phyloP scores from a whole-genome alignment of 92 coral and sea anemone species.

The Palythoa grandis region DNA sequence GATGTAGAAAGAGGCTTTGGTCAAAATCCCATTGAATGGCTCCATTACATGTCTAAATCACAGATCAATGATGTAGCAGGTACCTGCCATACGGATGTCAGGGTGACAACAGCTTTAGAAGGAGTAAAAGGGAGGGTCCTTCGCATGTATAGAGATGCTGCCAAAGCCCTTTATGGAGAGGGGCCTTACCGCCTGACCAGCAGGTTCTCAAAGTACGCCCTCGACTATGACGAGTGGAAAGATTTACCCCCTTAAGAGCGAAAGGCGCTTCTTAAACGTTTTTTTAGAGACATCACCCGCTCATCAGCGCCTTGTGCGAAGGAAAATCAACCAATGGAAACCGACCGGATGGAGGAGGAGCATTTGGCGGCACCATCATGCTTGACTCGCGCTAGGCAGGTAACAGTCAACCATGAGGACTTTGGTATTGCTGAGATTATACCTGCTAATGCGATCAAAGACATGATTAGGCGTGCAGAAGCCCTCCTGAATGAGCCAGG shows the following conservation, averaged over 20 bases:
- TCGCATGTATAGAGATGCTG: slow-evolving; percentile 21
- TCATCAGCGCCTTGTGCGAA: no score
- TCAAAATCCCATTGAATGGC: slow-evolving; percentile 58
- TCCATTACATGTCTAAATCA: slow-evolving; percentile 49
- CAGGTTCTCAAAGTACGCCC: no score
- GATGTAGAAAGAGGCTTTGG: slow-evolving; percentile 38
- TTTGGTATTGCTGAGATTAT: no score
- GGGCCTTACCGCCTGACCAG: slow-evolving; percentile 51
- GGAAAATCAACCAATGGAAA: no score
- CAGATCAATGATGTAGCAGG: slow-evolving; percentile 50
- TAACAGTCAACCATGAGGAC: no score
- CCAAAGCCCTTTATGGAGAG: slow-evolving; percentile 60
- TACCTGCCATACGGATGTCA: slow-evolving; percentile 45
- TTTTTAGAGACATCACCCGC: no score
- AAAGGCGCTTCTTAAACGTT: no score
- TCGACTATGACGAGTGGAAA: no score
- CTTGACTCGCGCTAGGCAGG: slow-evolving; percentile 43
- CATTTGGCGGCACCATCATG: no score
- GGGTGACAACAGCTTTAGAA: slow-evolving; percentile 46
- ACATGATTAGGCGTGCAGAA: slow-evolving; percentile 42
- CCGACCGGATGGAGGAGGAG: no score
- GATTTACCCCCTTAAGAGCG: no score
- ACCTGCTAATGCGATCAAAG: no score
- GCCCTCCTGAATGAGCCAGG: slow-evolving; percentile 44
- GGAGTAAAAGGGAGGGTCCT: slow-evolving; percentile 15